Conservation (phyloP, 2,888 invertebrate genomes). For the Caenorhabditis plicata region DNA sequence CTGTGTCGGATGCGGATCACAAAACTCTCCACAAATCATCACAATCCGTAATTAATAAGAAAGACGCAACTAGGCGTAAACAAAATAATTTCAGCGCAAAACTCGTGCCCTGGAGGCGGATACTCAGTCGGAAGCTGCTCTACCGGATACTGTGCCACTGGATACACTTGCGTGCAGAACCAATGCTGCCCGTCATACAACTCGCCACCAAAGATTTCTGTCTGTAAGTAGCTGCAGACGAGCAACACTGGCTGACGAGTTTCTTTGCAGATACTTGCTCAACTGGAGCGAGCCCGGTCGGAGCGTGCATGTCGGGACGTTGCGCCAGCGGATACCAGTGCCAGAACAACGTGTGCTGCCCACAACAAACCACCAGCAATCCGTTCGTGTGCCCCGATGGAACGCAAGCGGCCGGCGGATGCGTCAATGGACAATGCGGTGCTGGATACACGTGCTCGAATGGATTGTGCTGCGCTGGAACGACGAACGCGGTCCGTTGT, state of each 20-base stretch:
- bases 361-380: conserved; percentile 41
- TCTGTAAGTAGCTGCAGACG: conserved; percentile 30
- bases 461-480: conserved; percentile 63
- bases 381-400: conserved; percentile 65
- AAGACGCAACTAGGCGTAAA: background rate
- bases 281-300: conserved; percentile 47
- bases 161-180: conserved; percentile 54
- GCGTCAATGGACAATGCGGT: conserved; percentile 65
- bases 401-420: conserved; percentile 64
- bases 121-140: conserved; percentile 53
- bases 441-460: conserved; percentile 64
- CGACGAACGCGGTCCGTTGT: conserved; percentile 54
- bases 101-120: conserved; percentile 55
- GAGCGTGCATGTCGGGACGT: conserved; percentile 48
- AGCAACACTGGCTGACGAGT: background rate
- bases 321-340: conserved; percentile 58
- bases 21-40: conserved; percentile 46
- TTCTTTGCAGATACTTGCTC: conserved; percentile 47
- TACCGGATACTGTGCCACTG: conserved; percentile 54
- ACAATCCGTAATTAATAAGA: conserved; percentile 41
- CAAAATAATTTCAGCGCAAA: conserved; percentile 23
- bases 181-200: conserved; percentile 50
- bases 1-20: conserved; percentile 52
- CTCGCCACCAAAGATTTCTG: conserved; percentile 34
- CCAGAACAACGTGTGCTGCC: conserved; percentile 45